Evolutionary conservation across 1,140 invertebrate species (phyloP).

Genomic region (Drosophila pallidifrons): DNA sequence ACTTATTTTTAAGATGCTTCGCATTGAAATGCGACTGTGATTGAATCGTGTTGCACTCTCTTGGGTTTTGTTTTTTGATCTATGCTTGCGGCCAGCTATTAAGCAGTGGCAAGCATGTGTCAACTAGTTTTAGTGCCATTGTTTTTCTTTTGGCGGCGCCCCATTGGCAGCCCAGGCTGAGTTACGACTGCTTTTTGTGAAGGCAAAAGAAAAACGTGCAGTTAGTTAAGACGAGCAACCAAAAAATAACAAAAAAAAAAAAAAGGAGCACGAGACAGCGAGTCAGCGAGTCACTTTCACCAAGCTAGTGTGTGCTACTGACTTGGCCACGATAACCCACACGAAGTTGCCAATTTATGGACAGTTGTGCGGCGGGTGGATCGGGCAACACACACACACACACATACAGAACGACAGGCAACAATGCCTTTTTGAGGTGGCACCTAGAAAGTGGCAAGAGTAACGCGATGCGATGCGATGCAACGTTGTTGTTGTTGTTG

Average conservation of each 20-base stretch:
- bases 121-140: neutral
- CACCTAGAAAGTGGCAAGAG: slow-evolving; percentile 26
- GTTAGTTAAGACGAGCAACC: slow-evolving; percentile 1
- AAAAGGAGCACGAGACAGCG: neutral
- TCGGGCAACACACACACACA: neutral
- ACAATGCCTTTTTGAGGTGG: slow-evolving; percentile 27
- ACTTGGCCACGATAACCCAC: slow-evolving; percentile 10
- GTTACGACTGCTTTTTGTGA: neutral
- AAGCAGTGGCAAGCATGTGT: no score
- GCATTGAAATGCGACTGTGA: no score
- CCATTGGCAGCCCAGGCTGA: neutral
- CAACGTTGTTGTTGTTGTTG: neutral
- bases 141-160: neutral
- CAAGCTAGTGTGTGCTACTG: slow-evolving; percentile 1
- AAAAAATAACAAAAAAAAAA: slow-evolving; percentile 3
- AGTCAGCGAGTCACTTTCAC: slow-evolving; percentile 36
- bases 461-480: slow-evolving; percentile 14
- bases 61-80: no score
- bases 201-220: neutral
- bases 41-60: no score
- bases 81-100: no score
- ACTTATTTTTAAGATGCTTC: no score
- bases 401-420: slow-evolving; percentile 4
- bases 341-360: slow-evolving; percentile 4
- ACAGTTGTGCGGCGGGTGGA: neutral